Base-by-base conservation (phyloP, 2,797 vertebrate genomes). In the Cygnus olor region DNA sequence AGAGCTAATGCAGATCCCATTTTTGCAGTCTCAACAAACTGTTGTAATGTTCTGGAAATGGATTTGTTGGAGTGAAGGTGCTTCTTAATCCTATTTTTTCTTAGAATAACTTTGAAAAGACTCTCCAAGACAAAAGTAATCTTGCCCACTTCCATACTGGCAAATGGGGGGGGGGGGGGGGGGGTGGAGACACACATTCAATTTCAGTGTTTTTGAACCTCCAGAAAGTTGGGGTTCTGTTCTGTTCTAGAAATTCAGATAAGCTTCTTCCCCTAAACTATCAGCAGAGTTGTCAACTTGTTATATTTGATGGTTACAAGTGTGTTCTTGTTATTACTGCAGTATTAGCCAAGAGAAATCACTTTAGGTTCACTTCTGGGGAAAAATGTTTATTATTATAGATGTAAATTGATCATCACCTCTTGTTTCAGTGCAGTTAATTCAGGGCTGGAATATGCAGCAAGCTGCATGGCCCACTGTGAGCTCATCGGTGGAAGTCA, bases 81-180 rank as follows among this genome's bases (percentile, higher is more conserved):
- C 3, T 49, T 79, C 76, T 92, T 72, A 2, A n/a, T 76, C 7
- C 7, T 78, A 1, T 61, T 76, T 12, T 34, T 18, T 44, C 36
- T 38, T 87, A 25, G 72, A 69, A 87, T 83, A 64, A 2, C 28
- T 53, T 85, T 5, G 10, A 54, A 30, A 82, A 74, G 38, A 56
- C 80, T 89, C 4, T 57, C n/a, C 10, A 88, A 90, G 82, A 72
- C 65, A 76, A 76, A 85, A 96, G 65, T 89, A 68, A 78, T 88
- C 19, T 79, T 77, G 28, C n/a, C 11, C 71, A 49, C 65, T 85
- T 88, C 70, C 58, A 88, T 84, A 44, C 30, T 11, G 38, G 30
- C 17, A 74, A 89, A 82, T 49, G 45, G 60, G 34, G 58, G 77
- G 27, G 14, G 9, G 44, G 42, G 64, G 36, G 61, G 76, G 73